A percentile compares a stretch with the other conserved stretches of the same genome.
These are phyloP conservation scores for Tinea semifulvella DNA, from an alignment of 2,888 invertebrate genomes.

Conservation along the genomic window DNA sequence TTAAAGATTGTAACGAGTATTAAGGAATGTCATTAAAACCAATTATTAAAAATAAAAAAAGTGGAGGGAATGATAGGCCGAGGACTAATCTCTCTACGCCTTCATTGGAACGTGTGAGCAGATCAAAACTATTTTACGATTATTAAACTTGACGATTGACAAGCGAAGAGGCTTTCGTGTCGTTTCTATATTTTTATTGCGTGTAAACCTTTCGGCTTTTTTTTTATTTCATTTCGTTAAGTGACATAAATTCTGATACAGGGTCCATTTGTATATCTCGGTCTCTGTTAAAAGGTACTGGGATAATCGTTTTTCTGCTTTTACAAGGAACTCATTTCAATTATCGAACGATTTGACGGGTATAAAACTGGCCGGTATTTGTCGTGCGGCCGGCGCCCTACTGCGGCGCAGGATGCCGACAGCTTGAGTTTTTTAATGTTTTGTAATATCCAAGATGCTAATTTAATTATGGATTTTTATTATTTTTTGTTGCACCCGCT, in stretches of 20 bases:
- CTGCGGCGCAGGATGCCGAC: slow-evolving; percentile 46
- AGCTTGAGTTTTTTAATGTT: slow-evolving; percentile 30
- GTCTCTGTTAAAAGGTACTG: slow-evolving; percentile 61
- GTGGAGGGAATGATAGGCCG: neutral
- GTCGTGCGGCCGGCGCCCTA: slow-evolving; percentile 56
- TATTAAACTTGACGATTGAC: slow-evolving; percentile 62
- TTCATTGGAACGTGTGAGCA: slow-evolving; percentile 13
- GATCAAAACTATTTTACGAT: slow-evolving; percentile 46
- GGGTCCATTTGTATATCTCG: slow-evolving; percentile 67
- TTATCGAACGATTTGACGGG: slow-evolving; percentile 63
- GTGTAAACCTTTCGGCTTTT: slow-evolving; percentile 62
- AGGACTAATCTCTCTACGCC: slow-evolving; percentile 5
- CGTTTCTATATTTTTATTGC: slow-evolving; percentile 65
- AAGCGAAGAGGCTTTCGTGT: slow-evolving; percentile 58
- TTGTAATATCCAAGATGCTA: slow-evolving; percentile 42
- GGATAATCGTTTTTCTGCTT: slow-evolving; percentile 65
- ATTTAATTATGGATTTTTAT: slow-evolving; percentile 56
- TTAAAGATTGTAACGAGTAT: neutral
- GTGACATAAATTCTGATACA: slow-evolving; percentile 68
- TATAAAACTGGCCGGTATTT: slow-evolving; percentile 58
- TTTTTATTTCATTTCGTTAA: slow-evolving; percentile 64
- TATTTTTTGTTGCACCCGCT: slow-evolving; percentile 10
- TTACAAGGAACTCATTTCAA: slow-evolving; percentile 68
- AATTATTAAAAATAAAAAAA: slow-evolving; percentile 1
- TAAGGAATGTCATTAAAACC: slow-evolving; percentile 4